Evolutionary conservation across 2,888 invertebrate genomes (phyloP).

Genomic region (Torymus auratus): DNA sequence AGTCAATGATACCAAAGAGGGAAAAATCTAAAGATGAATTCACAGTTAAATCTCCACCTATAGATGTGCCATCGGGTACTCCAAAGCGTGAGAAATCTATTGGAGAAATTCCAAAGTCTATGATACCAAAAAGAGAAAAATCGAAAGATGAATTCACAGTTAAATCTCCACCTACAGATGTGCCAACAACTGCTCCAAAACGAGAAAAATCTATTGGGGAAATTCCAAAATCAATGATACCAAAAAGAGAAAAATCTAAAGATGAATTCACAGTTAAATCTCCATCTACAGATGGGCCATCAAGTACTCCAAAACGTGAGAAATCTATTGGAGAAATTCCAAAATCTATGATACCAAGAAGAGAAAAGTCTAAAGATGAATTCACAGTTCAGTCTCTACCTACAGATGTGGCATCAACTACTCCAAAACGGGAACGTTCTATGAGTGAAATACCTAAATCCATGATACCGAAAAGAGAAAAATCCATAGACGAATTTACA

Average conservation of each 20-base stretch:
- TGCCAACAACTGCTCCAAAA: neutral
- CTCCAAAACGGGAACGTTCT: neutral
- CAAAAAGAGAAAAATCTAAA: neutral
- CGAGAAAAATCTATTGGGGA: neutral
- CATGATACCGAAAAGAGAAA: conserved; percentile 1
- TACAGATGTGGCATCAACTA: neutral
- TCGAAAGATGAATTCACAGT: conserved; percentile 24
- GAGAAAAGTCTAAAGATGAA: neutral
- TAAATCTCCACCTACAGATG: neutral
- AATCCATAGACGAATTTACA: conserved; percentile 38
- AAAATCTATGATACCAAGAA: conserved; percentile 14
- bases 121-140: conserved; percentile 16
- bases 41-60: neutral
- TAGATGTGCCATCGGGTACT: neutral
- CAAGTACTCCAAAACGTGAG: neutral
- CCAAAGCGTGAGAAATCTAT: too few species aligned
- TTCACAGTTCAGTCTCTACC: too few species aligned
- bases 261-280: too few species aligned
- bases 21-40: conserved; percentile 32
- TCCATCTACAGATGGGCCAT: too few species aligned
- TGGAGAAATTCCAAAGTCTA: conserved; percentile 18
- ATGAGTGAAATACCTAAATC: conserved; percentile 7
- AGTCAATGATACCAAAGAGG: too few species aligned
- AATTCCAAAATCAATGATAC: conserved; percentile 20
- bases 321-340: neutral